Base-by-base conservation (phyloP, 2,888 invertebrate genomes). In the Augochlorella aurata region DNA sequence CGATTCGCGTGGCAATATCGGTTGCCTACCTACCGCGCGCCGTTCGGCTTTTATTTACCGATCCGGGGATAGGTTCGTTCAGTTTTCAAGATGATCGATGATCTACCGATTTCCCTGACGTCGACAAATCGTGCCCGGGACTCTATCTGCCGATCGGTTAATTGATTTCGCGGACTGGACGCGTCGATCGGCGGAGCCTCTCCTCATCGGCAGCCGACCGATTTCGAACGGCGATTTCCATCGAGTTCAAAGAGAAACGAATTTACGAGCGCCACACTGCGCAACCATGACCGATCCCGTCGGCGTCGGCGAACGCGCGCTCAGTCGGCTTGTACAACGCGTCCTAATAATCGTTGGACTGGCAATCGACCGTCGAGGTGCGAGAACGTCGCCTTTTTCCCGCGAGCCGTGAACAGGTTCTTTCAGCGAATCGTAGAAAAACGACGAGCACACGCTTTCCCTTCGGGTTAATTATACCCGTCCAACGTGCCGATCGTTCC, bases 291-390 rank as follows among this genome's bases (percentile, higher is more conserved):
- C 21, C 14, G 21, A 54, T 21, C 80, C 75, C 8, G 38, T 38
- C 38, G 38, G 38, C 38, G 5, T 38, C 38, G 38, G 3, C 5
- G 2, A 7, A 38, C 38, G 38, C 38, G 38, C 3, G 38, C 3
- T 38, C 38, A 5, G 38, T 7, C 38, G 38, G 38, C 38, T 38
- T 5, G 38, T 38, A 38, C 38, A 38, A 38, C 38, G 38, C 38
- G 85, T 83, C 77, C 86, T 77, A 82, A 85, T 87, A 86, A 88
- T 90, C 88, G 80, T 88, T 87, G 85, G n/a, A 72, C 47, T 87
- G 86, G 87, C 90, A 54, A 89, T 89, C 87, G 80, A 66, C 44
- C 18, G 54, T 38, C 45, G 8, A 14, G 12, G 61, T 12, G 65
- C 44, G 44, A 65, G 44, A 45, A 21, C 66, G 21, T 21, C 21